These are phyloP conservation scores for Cossypha dichroa DNA, from an alignment of 2,797 vertebrate genomes.

Conservation along the genomic window DNA sequence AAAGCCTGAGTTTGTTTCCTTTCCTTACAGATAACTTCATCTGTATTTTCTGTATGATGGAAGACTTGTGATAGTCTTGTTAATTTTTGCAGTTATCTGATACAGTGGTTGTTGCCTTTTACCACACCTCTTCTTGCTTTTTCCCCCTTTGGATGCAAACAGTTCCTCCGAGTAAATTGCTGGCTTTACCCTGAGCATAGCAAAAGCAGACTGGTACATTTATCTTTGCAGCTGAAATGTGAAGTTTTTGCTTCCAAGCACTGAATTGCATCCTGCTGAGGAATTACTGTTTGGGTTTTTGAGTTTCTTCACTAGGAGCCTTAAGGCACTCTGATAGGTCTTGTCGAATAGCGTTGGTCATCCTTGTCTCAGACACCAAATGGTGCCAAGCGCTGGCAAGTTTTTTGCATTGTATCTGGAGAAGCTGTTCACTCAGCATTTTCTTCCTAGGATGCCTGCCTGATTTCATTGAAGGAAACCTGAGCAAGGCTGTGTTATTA, in stretches of 20 bases:
- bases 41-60: neutral
- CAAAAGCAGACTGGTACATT: neutral
- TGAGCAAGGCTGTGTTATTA: conserved; percentile 73
- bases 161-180: neutral
- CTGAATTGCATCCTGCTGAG: neutral
- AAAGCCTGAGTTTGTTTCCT: neutral
- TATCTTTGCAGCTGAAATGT: neutral
- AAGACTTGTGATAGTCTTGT: neutral
- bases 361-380: neutral
- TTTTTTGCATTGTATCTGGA: conserved; percentile 16
- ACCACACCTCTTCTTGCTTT: neutral
- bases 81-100: neutral
- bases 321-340: conserved; percentile 10
- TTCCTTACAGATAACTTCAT: neutral
- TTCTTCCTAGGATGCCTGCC: conserved; percentile 49
- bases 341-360: conserved; percentile 4
- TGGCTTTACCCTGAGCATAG: neutral
- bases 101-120: neutral
- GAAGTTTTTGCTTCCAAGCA: neutral
- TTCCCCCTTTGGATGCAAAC: neutral
- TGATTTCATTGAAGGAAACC: conserved; percentile 69
- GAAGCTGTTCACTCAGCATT: conserved; percentile 66
- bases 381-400: conserved; percentile 25
- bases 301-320: neutral
- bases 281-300: neutral